Conservation (phyloP, 2,113 vertebrate species). For the Nothocercus nigrocapillus region DNA sequence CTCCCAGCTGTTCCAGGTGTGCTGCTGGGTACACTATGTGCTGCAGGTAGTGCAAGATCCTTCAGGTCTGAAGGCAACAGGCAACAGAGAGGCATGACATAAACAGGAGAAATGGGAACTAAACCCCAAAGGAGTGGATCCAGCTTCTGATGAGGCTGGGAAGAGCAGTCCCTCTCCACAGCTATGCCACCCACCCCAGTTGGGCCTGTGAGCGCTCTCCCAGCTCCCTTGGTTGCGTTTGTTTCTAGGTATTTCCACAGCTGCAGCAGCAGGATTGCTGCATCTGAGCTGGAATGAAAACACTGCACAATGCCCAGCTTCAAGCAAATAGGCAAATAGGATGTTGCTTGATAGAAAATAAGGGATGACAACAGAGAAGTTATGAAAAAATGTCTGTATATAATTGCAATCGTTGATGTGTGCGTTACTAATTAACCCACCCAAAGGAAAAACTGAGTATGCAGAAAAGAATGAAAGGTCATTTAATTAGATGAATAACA, state of each 20-base stretch:
- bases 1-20: background rate
- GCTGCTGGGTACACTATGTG: background rate
- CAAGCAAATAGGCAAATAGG: background rate
- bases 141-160: background rate
- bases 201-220: background rate
- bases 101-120: background rate
- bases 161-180: background rate
- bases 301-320: background rate
- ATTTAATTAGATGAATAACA: background rate
- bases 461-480: background rate
- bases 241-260: background rate
- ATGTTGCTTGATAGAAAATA: background rate
- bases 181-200: background rate
- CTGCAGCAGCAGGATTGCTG: background rate
- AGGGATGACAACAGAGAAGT: background rate
- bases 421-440: background rate
- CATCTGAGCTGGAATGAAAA: background rate
- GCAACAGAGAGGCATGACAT: background rate
- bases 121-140: background rate
- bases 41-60: background rate
- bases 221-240: background rate
- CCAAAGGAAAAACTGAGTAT: background rate
- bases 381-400: background rate
- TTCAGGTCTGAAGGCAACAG: background rate
- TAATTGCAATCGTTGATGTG: background rate